Evolutionary conservation across 2,797 vertebrate genomes (phyloP).

Genomic region (Pogoniulus pusillus): DNA sequence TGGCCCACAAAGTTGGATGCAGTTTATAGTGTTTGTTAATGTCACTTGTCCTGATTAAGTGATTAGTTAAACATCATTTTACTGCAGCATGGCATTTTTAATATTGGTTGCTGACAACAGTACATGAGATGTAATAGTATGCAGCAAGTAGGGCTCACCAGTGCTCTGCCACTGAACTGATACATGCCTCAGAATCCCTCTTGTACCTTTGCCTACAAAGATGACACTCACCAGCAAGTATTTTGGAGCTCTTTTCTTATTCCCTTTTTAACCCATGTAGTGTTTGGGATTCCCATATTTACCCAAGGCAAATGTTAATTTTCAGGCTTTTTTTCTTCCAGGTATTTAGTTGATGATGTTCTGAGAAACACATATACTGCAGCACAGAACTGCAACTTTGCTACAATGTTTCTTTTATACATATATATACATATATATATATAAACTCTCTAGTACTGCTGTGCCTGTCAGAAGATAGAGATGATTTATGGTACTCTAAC

Average conservation of each 20-base stretch:
- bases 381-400: neutral
- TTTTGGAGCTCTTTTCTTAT: neutral
- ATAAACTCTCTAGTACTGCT: neutral
- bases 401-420: neutral
- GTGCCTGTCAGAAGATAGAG: neutral
- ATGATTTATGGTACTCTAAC: neutral
- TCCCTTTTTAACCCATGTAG: neutral
- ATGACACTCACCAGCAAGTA: neutral
- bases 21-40: neutral
- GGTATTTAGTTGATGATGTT: neutral
- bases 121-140: neutral
- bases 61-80: neutral
- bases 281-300: neutral
- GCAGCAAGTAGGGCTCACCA: neutral
- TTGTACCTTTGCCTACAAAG: neutral
- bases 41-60: neutral
- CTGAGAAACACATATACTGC: neutral
- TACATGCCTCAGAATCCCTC: neutral
- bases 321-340: neutral
- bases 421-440: too few species aligned
- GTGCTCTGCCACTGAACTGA: neutral
- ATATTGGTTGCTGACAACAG: neutral
- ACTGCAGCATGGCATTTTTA: neutral
- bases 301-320: neutral
- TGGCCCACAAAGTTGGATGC: neutral